phyloP scores from a whole-genome alignment of 2,797 vertebrate species.

The Sebastes cheni region DNA sequence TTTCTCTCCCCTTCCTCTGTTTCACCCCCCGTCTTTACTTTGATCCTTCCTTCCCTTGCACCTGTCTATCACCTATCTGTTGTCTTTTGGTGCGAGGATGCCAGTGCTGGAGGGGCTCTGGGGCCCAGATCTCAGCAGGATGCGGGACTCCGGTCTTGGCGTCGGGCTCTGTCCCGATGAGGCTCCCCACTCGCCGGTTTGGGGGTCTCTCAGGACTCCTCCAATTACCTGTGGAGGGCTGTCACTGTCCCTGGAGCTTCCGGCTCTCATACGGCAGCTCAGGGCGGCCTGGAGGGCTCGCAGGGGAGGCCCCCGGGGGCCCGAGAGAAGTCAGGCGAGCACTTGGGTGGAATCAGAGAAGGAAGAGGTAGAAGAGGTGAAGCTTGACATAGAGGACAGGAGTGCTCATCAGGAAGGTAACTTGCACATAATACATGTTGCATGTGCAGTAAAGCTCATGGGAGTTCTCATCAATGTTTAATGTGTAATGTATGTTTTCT shows the following conservation, averaged over 20 bases:
- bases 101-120: slow-evolving; percentile 70
- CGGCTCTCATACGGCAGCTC: slow-evolving; percentile 73
- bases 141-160: slow-evolving; percentile 52
- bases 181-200: slow-evolving; percentile 53
- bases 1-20: not conserved
- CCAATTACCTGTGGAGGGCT: slow-evolving; percentile 66
- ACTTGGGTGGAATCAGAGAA: slow-evolving; percentile 56
- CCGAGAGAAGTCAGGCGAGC: slow-evolving; percentile 35
- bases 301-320: slow-evolving; percentile 46
- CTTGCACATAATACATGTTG: not conserved
- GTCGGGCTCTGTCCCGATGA: slow-evolving; percentile 63
- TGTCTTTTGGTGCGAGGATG: slow-evolving; percentile 43
- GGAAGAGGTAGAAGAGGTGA: slow-evolving; percentile 53
- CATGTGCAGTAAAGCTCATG: not conserved
- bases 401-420: slow-evolving; percentile 66
- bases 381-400: slow-evolving; percentile 34
- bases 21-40: not conserved
- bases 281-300: slow-evolving; percentile 71
- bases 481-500: slow-evolving; percentile 8
- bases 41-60: not conserved
- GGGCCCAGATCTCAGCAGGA: slow-evolving; percentile 60
- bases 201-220: slow-evolving; percentile 68
- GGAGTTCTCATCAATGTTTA: slow-evolving; percentile 35
- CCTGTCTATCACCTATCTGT: not conserved
- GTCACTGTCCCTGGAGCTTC: slow-evolving; percentile 72